Percentiles rank a stretch among this genome's conserved stretches.
These are phyloP conservation scores for Protobothrops mucrosquamatus DNA, from an alignment of 2,113 vertebrate genomes.

Conservation along the genomic window DNA sequence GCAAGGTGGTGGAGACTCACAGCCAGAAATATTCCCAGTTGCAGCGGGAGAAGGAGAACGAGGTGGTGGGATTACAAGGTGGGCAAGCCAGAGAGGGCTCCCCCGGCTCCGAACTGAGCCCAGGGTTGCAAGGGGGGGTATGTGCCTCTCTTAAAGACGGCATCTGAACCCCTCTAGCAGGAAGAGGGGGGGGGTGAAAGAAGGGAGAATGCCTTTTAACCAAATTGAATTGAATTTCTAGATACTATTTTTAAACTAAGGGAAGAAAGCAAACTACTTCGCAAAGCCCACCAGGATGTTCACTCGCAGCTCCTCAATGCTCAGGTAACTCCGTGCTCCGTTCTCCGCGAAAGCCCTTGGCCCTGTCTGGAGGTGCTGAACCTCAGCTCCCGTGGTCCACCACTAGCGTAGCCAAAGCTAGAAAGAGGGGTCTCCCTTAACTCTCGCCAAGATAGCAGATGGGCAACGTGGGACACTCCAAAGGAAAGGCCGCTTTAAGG, in stretches of 20 bases:
- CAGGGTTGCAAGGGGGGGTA: background rate
- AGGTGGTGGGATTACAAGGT: slow-evolving; percentile 67
- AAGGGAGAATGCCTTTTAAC: background rate
- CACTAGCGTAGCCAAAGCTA: background rate
- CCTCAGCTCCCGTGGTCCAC: background rate
- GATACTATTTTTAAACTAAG: slow-evolving; percentile 64
- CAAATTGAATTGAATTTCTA: slow-evolving; percentile 25
- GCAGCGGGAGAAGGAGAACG: slow-evolving; percentile 62
- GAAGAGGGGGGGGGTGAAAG: background rate
- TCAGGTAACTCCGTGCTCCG: slow-evolving; percentile 54
- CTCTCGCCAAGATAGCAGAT: background rate
- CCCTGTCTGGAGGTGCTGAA: background rate
- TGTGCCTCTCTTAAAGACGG: background rate
- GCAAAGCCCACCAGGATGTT: slow-evolving; percentile 68
- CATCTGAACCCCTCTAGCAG: too few species aligned
- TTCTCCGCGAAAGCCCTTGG: rapidly evolving
- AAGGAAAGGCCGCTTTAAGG: background rate
- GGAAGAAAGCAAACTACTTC: slow-evolving; percentile 70
- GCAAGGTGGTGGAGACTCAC: slow-evolving; percentile 56
- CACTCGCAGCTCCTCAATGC: slow-evolving; percentile 65
- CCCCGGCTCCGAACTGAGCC: background rate
- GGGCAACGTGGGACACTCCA: background rate
- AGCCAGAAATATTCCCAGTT: slow-evolving; percentile 57
- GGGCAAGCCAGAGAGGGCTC: background rate
- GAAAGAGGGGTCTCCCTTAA: background rate